Conservation (phyloP, 2,797 vertebrate genomes). For the Bradypodion pumilum region DNA sequence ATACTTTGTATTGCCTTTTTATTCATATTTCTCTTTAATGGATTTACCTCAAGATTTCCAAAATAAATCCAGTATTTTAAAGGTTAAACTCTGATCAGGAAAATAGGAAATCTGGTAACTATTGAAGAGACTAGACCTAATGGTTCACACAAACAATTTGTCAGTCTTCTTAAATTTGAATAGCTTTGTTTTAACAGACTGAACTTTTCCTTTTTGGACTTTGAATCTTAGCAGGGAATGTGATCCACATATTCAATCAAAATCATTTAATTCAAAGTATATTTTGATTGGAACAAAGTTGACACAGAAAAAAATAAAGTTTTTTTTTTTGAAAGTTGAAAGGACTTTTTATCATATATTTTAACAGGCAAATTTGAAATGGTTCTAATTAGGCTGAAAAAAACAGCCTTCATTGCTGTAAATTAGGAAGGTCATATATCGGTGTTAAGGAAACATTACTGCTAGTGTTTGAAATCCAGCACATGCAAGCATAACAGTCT, state of each 20-base stretch:
- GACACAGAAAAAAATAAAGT: conserved; percentile 75
- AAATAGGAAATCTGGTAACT: conserved; percentile 84
- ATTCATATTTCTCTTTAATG: background rate
- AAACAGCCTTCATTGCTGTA: conserved; percentile 76
- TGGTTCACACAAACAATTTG: conserved; percentile 82
- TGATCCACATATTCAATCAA: conserved; percentile 78
- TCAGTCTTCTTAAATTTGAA: conserved; percentile 80
- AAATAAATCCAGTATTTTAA: conserved; percentile 68
- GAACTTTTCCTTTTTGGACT: conserved; percentile 77
- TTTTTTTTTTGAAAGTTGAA: conserved; percentile 72
- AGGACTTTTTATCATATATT: conserved; percentile 81
- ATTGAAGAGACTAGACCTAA: conserved; percentile 80
- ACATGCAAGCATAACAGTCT: conserved; percentile 73
- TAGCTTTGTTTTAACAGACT: conserved; percentile 79
- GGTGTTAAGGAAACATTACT: conserved; percentile 74
- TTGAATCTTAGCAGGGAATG: conserved; percentile 81
- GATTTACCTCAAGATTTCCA: background rate
- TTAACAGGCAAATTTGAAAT: conserved; percentile 81
- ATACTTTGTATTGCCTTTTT: background rate
- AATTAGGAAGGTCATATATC: conserved; percentile 81
- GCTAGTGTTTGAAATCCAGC: conserved; percentile 77
- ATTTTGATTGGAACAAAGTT: conserved; percentile 83
- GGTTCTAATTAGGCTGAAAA: conserved; percentile 83
- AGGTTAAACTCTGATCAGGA: conserved; percentile 78
- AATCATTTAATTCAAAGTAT: conserved; percentile 82